Conservation (phyloP, 2,888 invertebrate species). For the Parelbella ahira region DNA sequence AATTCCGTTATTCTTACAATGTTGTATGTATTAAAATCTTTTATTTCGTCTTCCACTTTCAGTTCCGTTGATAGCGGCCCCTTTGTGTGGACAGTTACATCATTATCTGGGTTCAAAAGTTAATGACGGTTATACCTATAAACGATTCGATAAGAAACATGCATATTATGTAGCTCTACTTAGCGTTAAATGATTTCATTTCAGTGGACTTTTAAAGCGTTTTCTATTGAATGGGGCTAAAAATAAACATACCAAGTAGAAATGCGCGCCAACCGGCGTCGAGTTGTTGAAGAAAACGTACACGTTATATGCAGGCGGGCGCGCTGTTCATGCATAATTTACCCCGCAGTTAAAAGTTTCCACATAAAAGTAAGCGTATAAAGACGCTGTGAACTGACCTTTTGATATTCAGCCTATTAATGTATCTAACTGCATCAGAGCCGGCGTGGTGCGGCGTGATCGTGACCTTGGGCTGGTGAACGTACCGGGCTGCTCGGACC, state of each 20-base stretch:
- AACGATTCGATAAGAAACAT: too few species aligned
- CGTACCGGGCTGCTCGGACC: constrained; percentile 37
- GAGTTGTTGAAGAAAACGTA: constrained; percentile 17
- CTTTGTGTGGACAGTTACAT: too few species aligned
- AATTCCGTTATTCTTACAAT: too few species aligned
- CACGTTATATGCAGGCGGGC: constrained; percentile 11
- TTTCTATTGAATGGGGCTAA: constrained; percentile 21
- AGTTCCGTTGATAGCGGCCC: not conserved
- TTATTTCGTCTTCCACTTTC: too few species aligned
- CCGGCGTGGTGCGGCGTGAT: constrained; percentile 40
- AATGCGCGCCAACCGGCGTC: constrained; percentile 17
- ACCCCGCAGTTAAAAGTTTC: constrained; percentile 24
- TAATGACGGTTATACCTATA: too few species aligned
- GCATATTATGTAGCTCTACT: not conserved
- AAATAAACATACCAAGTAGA: constrained; percentile 20
- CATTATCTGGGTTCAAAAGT: too few species aligned
- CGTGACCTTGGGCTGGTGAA: constrained; percentile 64
- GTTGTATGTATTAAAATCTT: too few species aligned
- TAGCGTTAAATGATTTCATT: constrained; percentile 9
- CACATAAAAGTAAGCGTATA: constrained; percentile 23
- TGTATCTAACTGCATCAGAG: constrained; percentile 15
- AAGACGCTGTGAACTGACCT: constrained; percentile 35
- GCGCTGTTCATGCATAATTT: constrained; percentile 13
- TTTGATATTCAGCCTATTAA: constrained; percentile 29
- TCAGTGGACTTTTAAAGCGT: constrained; percentile 6